phyloP scores from a whole-genome alignment of 1,140 invertebrate species.

The Wiebesia pumilae region DNA sequence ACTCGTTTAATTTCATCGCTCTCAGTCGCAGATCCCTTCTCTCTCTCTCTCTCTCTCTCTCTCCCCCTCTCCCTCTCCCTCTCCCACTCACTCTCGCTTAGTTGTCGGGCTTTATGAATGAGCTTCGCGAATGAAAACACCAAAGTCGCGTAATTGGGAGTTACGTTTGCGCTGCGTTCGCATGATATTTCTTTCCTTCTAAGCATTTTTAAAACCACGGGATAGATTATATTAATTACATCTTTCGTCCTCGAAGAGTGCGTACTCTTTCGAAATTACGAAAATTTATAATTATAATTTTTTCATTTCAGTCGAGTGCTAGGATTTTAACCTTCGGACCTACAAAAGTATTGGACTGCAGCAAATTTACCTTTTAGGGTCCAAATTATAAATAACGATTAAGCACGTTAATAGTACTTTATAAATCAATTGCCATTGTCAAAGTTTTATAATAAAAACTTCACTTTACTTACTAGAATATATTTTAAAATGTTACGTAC shows the following conservation, averaged over 20 bases:
- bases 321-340: too few relatives aligned
- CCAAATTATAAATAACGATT: too few relatives aligned
- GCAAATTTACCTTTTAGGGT: too few relatives aligned
- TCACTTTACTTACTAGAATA: too few relatives aligned
- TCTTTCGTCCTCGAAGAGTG: background rate
- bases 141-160: background rate
- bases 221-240: background rate
- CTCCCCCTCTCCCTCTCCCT: background rate
- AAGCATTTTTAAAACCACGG: background rate
- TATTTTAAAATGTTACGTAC: background rate
- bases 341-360: too few relatives aligned
- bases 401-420: too few relatives aligned
- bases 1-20: constrained; percentile 54
- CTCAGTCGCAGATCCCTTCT: background rate
- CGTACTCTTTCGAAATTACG: too few relatives aligned
- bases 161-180: background rate
- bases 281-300: too few relatives aligned
- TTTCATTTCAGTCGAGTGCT: too few relatives aligned
- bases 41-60: background rate
- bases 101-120: constrained; percentile 38
- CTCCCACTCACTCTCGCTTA: constrained; percentile 26
- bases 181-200: background rate
- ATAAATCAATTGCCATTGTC: too few relatives aligned
- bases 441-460: too few relatives aligned
- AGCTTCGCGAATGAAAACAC: constrained; percentile 23